phyloP scores from a whole-genome alignment of 2,113 vertebrate genomes.

The Pimephales promelas region DNA sequence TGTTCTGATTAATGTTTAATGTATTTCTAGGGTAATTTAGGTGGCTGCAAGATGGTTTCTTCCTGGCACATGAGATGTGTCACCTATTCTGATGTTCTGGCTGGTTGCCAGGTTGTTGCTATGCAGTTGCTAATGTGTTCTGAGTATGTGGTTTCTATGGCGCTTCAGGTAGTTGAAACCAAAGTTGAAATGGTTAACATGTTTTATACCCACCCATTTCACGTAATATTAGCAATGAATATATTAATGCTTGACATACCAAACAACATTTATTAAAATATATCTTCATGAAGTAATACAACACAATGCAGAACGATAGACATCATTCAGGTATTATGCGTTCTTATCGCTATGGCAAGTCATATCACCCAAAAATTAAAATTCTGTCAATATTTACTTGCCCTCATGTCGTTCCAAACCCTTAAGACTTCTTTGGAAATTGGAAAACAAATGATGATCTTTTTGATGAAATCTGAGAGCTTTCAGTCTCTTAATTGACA shows the following conservation, averaged over 20 bases:
- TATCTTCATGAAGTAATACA: background rate
- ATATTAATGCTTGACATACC: background rate
- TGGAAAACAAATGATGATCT: too few relatives aligned
- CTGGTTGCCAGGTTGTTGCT: background rate
- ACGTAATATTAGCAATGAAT: background rate
- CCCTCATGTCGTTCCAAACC: too few relatives aligned
- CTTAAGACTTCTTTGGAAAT: too few relatives aligned
- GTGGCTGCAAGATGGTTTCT: background rate
- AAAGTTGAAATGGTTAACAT: background rate
- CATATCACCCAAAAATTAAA: background rate
- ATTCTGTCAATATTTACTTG: too few relatives aligned
- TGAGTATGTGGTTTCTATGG: background rate
- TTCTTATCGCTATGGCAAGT: background rate
- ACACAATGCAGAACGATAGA: background rate
- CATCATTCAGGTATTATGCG: background rate
- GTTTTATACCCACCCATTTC: background rate
- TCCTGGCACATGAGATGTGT: background rate
- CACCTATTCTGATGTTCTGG: conserved; percentile 1
- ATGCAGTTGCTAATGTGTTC: background rate
- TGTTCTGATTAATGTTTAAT: background rate
- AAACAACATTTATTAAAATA: background rate
- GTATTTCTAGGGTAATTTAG: too few relatives aligned
- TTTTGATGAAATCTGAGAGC: too few relatives aligned
- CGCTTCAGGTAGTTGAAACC: too few relatives aligned
- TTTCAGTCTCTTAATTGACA: too few relatives aligned